These are phyloP conservation scores for Dicyrtoma fusca DNA, from an alignment of 2,888 invertebrate genomes.

Conservation along the genomic window DNA sequence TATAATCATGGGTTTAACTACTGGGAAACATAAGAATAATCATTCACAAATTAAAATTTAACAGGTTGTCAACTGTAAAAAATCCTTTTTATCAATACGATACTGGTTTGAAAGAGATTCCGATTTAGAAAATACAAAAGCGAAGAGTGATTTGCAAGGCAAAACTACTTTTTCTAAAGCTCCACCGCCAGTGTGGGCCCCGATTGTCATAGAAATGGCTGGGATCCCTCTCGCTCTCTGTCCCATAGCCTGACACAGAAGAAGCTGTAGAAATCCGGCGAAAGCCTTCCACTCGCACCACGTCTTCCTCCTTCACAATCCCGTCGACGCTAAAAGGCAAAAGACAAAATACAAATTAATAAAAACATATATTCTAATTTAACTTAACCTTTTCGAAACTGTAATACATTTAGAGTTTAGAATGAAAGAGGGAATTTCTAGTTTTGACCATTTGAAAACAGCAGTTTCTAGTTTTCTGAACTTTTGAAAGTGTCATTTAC, in stretches of 20 bases:
- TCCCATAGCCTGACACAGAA: conserved; percentile 72
- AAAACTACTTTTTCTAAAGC: conserved; percentile 62
- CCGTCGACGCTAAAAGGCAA: conserved; percentile 51
- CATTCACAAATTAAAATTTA: no score
- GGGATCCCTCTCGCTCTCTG: conserved; percentile 73
- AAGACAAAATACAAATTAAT: background rate
- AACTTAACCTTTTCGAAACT: no score
- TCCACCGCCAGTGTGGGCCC: conserved; percentile 67
- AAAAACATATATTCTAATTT: background rate
- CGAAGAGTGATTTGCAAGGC: background rate
- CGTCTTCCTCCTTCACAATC: conserved; percentile 56
- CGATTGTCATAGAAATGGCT: conserved; percentile 62
- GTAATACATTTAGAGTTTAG: background rate
- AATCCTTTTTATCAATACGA: no score
- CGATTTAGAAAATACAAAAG: no score
- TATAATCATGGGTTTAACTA: no score
- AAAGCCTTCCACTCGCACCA: conserved; percentile 51
- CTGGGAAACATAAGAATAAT: no score
- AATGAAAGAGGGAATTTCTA: background rate
- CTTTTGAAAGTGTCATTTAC: no score
- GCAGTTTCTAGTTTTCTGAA: no score
- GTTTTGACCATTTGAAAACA: no score
- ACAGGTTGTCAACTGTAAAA: no score
- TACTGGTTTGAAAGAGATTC: no score
- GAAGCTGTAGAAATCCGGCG: conserved; percentile 81